Evolutionary conservation across 2,888 invertebrate species (phyloP), one percentile per base, ranked within the genome.

Genomic region (Chaitophorus viminalis): DNA sequence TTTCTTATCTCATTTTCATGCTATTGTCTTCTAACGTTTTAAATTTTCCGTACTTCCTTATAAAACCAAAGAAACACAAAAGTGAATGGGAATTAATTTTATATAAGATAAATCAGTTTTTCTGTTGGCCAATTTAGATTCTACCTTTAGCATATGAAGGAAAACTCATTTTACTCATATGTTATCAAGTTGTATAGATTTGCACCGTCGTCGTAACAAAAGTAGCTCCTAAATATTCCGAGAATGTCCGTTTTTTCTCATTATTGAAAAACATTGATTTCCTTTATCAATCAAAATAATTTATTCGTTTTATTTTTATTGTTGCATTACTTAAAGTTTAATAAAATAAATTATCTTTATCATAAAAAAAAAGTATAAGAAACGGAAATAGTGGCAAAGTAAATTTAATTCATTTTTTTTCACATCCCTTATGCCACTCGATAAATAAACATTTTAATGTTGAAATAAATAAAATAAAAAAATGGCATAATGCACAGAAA

Each of bases 261-360:
- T 65, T 25, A 65, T 25, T 65, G 60, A 25, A 68, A 68, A n/a
- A 68, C 25, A 68, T 1, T 68, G n/a, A 8, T 68, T 68, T n/a
- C 25, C n/a, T 68, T n/a, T 29, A n/a, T n/a, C 70, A 70, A 31
- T 3, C 11, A 17, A 70, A 31, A 29, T n/a, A 3, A 31, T 70
- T 70, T n/a, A 68, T 68, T 65, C 60, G 25, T 68, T 68, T 68
- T 68, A 2, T 29, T 68, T 31, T 29, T 76, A n/a, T 9, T 29
- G 11, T 31, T 52, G 52, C 29, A 52, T 77, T 18, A 52, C 29
- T 52, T n/a, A n/a, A 52, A 52, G 29, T 29, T 29, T 52, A 77
- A 77, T 31, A 77, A 52, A 52, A 77, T 77, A 77, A 77, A 52
- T 75, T 75, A 75, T 75, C 75, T 75, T 39, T 39, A 17, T n/a